Base-by-base conservation (phyloP, 2,113 vertebrate species). In the Amblyornis subalaris region DNA sequence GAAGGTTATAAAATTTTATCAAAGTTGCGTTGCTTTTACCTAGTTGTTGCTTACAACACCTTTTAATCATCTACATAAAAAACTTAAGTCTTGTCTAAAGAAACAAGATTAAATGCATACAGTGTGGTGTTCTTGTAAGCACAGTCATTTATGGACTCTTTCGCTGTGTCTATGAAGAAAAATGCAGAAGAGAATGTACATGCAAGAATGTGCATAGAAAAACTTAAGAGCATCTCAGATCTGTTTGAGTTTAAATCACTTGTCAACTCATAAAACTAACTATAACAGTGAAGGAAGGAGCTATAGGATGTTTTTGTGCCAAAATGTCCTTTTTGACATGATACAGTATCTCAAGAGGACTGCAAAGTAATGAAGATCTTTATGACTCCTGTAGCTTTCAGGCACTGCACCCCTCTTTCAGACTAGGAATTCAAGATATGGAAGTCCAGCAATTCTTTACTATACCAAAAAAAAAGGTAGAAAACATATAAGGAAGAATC, bases 381-480 rank as follows among this genome's bases (percentile, higher is more conserved):
- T 42, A 58, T 54, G 70, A 70, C 2, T 76, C 20, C 21, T 45
- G 23, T 23, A 58, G 45, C 31, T 21, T 88, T 86, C 67, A 88
- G 55, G 77, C 50, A 76, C 25, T 50, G 54, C 40, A 88, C 22
- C 3, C 12, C 13, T 64, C 72, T 86, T 78, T 86, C 31, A 88
- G n/a, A 73, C 15, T 33, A 65, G 31, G 77, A 90, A 90, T 58
- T 57, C 20, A 86, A 90, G 51, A 62, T 15, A 47, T 0, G 4
- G 35, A 78, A 69, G 64, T 81, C 18, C 57, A 87, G 22, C 20
- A 58, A 78, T 26, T 15, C 14, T 84, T 83, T 51, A 48, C 22
- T 25, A 64, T 8, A 25, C 0, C 2, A 8, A 2, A 40, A 74
- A 1, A 45, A 29, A 3, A 14, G 13, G 3, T 5, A 74, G 22